Evolutionary conservation across 1,140 invertebrate species (phyloP).

Genomic region (Lordiphosa collinella): DNA sequence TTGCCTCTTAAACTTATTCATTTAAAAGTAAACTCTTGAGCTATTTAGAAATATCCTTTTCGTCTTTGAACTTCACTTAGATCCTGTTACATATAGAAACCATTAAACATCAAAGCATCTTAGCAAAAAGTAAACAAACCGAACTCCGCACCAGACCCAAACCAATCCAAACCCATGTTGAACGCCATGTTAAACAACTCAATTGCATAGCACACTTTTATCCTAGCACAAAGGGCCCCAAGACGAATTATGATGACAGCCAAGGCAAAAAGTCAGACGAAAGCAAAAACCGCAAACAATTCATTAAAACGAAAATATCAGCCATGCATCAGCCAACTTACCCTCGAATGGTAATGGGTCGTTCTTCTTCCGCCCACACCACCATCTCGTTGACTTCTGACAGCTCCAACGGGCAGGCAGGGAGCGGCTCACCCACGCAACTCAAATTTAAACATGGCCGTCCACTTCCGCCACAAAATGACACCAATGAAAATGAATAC

Average conservation of each 20-base stretch:
- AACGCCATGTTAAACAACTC: conserved; percentile 71
- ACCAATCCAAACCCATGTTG: conserved; percentile 40
- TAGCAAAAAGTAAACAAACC: conserved; percentile 9
- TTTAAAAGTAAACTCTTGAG: not conserved
- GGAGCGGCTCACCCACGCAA: conserved; percentile 17
- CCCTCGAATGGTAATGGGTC: conserved; percentile 13
- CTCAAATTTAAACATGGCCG: conserved; percentile 64
- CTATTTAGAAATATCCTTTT: not conserved
- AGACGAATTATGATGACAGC: conserved; percentile 48
- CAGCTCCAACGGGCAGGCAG: conserved; percentile 17
- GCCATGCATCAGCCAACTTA: conserved; percentile 52
- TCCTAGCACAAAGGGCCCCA: conserved; percentile 36
- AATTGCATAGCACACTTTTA: conserved; percentile 56
- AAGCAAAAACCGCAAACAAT: conserved; percentile 54
- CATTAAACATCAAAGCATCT: conserved; percentile 18
- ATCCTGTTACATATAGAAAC: conserved; percentile 24
- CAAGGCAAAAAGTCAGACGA: conserved; percentile 10
- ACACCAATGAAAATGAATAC: conserved; percentile 64
- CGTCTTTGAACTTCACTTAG: conserved; percentile 15
- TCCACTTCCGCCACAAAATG: conserved; percentile 72
- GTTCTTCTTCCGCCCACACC: not conserved
- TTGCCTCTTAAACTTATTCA: not conserved
- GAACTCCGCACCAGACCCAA: not conserved
- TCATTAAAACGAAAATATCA: conserved; percentile 65
- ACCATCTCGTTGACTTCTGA: conserved; percentile 38